Conservation (phyloP, 2,113 vertebrate genomes). For the Gallinago paraguaiae region DNA sequence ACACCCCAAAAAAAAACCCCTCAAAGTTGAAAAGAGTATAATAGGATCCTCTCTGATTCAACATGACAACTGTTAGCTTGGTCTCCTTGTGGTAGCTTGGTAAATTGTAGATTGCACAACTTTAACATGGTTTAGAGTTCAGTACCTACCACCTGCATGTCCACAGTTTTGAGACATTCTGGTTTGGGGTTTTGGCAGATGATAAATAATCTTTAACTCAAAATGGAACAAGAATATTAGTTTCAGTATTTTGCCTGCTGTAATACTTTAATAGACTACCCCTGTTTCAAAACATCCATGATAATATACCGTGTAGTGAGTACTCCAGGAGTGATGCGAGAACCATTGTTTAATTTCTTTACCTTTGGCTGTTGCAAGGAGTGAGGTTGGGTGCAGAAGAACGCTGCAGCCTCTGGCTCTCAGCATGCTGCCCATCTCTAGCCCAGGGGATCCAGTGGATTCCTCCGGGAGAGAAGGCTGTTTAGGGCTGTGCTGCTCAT, state of each 20-base stretch:
- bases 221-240: neutral
- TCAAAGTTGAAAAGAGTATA: neutral
- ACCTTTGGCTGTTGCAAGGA: neutral
- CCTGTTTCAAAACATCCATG: neutral
- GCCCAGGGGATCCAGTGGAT: neutral
- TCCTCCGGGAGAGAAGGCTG: neutral
- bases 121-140: neutral
- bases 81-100: neutral
- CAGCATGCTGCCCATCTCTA: neutral
- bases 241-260: neutral
- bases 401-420: neutral
- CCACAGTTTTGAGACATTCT: neutral
- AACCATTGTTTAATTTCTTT: neutral
- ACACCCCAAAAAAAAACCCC: neutral
- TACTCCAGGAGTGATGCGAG: neutral
- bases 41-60: neutral
- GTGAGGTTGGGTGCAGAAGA: neutral
- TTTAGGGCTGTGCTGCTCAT: neutral
- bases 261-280: neutral
- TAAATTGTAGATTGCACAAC: neutral
- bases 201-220: neutral
- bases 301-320: neutral
- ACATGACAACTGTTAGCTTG: neutral
- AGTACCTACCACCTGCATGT: neutral
- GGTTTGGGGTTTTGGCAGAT: neutral